These are phyloP conservation scores for Bimastos eiseni DNA, from an alignment of 2,888 invertebrate species.

Conservation along the genomic window DNA sequence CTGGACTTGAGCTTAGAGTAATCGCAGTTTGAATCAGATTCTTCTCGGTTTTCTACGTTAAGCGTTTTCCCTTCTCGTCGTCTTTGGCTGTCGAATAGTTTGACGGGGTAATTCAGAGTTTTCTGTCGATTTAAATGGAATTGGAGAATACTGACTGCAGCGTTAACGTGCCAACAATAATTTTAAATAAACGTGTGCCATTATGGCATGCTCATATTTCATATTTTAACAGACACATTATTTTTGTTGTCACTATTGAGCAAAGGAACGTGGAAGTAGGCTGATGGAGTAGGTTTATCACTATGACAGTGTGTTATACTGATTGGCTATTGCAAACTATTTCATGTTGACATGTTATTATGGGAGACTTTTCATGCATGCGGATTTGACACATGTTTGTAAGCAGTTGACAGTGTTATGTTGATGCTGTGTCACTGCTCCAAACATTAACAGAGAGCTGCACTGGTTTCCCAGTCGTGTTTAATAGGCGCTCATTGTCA, in stretches of 20 bases:
- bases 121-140: not conserved
- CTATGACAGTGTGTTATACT: not conserved
- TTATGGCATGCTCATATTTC: not conserved
- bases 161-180: not conserved
- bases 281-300: no score
- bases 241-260: no score
- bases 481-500: no score
- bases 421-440: not conserved
- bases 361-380: not conserved
- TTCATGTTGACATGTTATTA: not conserved
- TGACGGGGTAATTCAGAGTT: not conserved
- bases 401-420: no score
- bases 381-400: not conserved
- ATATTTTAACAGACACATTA: no score
- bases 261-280: no score
- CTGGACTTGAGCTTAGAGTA: no score
- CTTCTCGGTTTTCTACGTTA: not conserved
- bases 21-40: no score
- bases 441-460: no score
- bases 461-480: no score
- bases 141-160: constrained; percentile 13
- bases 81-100: not conserved
- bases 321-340: not conserved
- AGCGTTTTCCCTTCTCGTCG: not conserved
- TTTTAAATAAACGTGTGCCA: not conserved